These are phyloP conservation scores for Cherax destructor DNA, from an alignment of 1,140 invertebrate species.

Conservation along the genomic window DNA sequence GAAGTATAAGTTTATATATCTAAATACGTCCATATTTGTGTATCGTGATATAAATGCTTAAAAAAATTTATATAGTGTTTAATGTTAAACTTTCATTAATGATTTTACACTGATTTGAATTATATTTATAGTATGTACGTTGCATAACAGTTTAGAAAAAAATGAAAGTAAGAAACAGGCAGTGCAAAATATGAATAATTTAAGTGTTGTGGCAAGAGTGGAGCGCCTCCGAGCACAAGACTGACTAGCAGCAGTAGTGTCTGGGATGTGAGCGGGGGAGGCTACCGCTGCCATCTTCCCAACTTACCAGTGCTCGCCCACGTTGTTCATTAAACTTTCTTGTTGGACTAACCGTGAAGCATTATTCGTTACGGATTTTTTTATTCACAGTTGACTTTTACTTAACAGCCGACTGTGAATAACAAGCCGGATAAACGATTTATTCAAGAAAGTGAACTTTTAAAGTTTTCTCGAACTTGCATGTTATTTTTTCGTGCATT, in stretches of 20 bases:
- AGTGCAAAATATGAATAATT: background rate
- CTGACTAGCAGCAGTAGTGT: constrained; percentile 14
- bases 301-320: background rate
- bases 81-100: too few species aligned
- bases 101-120: too few species aligned
- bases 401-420: background rate
- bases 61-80: too few species aligned
- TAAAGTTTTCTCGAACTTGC: background rate
- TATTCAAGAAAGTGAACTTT: background rate
- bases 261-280: constrained; percentile 12
- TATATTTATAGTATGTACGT: too few species aligned
- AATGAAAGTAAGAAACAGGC: too few species aligned
- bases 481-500: too few species aligned
- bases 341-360: background rate
- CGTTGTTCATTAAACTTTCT: background rate
- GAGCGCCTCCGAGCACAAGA: constrained; percentile 21
- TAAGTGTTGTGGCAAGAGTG: background rate
- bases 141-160: too few species aligned
- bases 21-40: too few species aligned
- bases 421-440: background rate
- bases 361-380: background rate
- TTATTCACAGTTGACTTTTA: background rate
- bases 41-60: too few species aligned
- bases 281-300: background rate
- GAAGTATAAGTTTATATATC: too few species aligned